Conservation (phyloP, 2,113 vertebrate genomes). For the Chrysochloris asiatica region DNA sequence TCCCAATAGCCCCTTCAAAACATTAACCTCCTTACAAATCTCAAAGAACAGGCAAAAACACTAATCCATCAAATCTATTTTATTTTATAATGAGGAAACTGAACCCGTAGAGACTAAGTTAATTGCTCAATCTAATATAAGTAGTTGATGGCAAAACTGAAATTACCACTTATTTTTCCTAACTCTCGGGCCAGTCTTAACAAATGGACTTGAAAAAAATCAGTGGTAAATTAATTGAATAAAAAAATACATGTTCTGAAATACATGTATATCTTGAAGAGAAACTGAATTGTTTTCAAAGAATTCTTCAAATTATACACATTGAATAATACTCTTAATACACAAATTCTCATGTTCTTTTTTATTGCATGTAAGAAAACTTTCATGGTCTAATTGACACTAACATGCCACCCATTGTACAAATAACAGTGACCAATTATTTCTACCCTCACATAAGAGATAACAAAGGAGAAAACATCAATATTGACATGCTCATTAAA, state of each 20-base stretch:
- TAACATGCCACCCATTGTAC: not conserved
- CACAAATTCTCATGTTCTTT: not conserved
- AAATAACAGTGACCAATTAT: not conserved
- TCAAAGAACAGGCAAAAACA: not conserved
- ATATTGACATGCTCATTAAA: not conserved
- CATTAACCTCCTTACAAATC: fast-evolving
- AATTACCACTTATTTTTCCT: conserved; percentile 1
- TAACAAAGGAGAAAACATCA: not conserved
- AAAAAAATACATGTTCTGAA: not conserved
- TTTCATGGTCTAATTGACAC: not conserved
- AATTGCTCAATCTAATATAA: not conserved
- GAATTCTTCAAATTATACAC: not conserved
- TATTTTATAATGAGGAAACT: not conserved
- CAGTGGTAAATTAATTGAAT: not conserved
- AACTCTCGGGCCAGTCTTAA: not conserved
- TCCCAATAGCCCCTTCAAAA: not conserved
- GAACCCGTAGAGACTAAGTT: not conserved
- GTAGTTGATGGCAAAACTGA: not conserved
- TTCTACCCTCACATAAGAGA: not conserved
- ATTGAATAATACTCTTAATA: not conserved
- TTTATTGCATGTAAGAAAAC: not conserved
- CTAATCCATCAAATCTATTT: not conserved
- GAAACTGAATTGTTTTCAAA: not conserved
- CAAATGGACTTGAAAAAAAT: not conserved
- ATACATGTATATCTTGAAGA: not conserved